A percentile compares a stretch with the other conserved stretches of the same genome.
phyloP scores from a whole-genome alignment of 2,113 vertebrate species.

The Eleginops maclovinus region DNA sequence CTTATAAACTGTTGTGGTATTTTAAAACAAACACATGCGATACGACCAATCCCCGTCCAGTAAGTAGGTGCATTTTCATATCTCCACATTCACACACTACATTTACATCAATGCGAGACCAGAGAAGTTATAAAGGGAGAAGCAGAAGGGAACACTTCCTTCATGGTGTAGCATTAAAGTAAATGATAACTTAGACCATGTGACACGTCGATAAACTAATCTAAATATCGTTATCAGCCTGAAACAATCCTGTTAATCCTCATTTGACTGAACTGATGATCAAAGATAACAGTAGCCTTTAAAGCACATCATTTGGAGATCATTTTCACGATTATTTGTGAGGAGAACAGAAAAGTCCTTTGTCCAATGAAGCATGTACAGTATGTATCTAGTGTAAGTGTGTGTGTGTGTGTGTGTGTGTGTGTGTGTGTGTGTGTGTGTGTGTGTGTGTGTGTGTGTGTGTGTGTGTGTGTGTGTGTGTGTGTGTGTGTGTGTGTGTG shows the following conservation, averaged over 20 bases:
- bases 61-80: conserved; percentile 22
- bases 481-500: neutral
- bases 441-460: no score
- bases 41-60: conserved; percentile 5
- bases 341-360: neutral
- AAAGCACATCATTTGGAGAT: neutral
- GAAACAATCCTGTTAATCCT: neutral
- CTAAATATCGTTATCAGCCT: neutral
- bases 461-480: neutral
- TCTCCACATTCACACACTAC: conserved; percentile 4
- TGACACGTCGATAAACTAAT: neutral
- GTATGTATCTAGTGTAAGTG: no score
- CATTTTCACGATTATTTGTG: neutral
- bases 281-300: neutral
- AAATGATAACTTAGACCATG: conserved; percentile 11
- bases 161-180: neutral
- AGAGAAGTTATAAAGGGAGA: conserved; percentile 10
- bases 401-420: no score
- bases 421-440: no score
- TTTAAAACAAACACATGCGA: neutral
- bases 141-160: conserved; percentile 3
- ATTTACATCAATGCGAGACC: neutral
- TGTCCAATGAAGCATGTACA: neutral
- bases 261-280: neutral
- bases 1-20: neutral